Base-by-base conservation (phyloP, 37 sponge, comb jelly and placozoan genomes). In the Dysidea cf. avara region DNA sequence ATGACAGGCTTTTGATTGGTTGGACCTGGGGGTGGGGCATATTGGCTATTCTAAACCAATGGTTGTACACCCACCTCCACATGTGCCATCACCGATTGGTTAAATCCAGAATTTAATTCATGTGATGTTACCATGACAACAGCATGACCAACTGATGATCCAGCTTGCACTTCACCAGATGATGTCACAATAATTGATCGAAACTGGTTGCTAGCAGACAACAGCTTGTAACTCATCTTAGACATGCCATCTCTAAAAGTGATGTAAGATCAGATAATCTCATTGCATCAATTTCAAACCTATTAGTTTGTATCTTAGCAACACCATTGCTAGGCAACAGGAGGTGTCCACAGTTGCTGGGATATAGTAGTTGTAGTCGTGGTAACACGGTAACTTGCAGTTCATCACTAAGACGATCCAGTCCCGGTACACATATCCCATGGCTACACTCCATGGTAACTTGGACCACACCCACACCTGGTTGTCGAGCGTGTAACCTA, bases 71-170 rank as follows among this genome's bases (percentile, higher is more conserved):
- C 67, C 33, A 91, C 93, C 74, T 92, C 93, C 33, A 92, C 81
- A 40, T 92, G 85, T 4, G 88, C 81, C 3, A 71, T 26, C 2
- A 80, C 76, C 1, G 85, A 80, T 70, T 88, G 93, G 48, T 92
- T 92, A 28, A 92, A 54, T 0, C 93, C 90, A 18, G 70, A 14
- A 7, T 74, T 75, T 31, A 43, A 53, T 52, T 80, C 87, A 40
- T 68, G 64, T 22, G 76, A 75, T 4, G 89, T 88, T 33, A 92
- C 86, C 73, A 92, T 63, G 52, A 92, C 86, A 53, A 87, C 89
- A 56, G 83, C 88, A 72, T 83, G 80, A 46, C 93, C 93, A 31
- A 76, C 83, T 30, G 80, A 64, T 30, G 76, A 58, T 33, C 72
- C 78, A 0, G 89, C 61, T 14, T 0, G 54, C 6, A 92, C 70